phyloP scores from a whole-genome alignment of 2,113 vertebrate genomes.

The Helogale parvula region DNA sequence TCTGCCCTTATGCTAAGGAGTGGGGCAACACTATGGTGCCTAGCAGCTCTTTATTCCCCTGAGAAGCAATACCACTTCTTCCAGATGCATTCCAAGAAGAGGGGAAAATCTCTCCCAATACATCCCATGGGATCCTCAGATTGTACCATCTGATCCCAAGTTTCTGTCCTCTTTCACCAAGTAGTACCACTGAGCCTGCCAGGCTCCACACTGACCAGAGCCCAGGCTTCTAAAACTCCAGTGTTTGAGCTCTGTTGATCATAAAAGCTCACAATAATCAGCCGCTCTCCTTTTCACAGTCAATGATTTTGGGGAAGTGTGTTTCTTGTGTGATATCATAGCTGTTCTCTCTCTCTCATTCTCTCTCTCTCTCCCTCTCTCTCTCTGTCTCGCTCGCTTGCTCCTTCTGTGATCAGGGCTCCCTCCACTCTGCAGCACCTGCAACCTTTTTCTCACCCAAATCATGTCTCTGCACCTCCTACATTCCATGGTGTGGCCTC shows the following conservation, averaged over 20 bases:
- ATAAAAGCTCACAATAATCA: neutral
- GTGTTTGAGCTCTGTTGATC: neutral
- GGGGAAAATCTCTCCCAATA: neutral
- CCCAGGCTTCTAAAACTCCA: neutral
- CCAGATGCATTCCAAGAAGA: neutral
- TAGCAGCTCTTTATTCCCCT: neutral
- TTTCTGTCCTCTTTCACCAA: neutral
- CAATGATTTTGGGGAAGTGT: neutral
- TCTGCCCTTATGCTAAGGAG: neutral
- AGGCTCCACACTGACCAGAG: neutral
- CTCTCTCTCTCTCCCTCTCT: neutral
- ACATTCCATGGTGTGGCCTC: neutral
- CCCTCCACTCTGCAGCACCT: neutral
- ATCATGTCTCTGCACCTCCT: neutral
- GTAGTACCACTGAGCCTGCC: neutral
- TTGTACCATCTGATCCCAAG: neutral
- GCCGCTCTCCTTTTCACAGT: neutral
- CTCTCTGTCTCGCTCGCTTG: neutral
- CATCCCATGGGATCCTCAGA: neutral
- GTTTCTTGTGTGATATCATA: neutral
- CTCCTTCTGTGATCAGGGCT: neutral
- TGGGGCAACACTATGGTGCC: neutral
- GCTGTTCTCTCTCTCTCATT: neutral
- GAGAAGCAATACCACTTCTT: neutral
- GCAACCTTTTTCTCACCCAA: neutral